Conservation (phyloP, 2,113 vertebrate genomes). For the Eleginops maclovinus region DNA sequence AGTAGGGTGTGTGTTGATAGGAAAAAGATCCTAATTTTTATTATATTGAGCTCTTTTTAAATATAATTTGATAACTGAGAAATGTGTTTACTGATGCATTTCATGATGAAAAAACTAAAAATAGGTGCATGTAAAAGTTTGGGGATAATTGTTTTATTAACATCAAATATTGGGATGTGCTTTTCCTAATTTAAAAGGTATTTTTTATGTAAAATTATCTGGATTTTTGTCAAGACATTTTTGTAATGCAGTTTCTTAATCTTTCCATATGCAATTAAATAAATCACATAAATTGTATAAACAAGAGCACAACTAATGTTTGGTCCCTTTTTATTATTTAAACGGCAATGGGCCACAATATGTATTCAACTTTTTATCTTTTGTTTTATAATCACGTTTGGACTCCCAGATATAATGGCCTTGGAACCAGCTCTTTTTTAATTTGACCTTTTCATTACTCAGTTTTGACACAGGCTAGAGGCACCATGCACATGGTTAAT, state of each 20-base stretch:
- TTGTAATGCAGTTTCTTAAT: conserved; percentile 7
- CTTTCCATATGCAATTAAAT: not conserved
- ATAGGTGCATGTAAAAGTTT: no score
- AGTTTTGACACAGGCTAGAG: not conserved
- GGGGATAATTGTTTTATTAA: no score
- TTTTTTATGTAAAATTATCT: not conserved
- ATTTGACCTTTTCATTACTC: conserved; percentile 26
- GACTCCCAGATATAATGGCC: no score
- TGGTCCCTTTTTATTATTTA: no score
- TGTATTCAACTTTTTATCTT: not conserved
- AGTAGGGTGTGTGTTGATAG: not conserved
- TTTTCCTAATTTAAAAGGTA: not conserved
- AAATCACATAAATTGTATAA: not conserved
- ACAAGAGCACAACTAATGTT: not conserved
- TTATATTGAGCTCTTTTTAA: not conserved
- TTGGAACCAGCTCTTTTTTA: not conserved
- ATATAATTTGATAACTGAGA: not conserved
- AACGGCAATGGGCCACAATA: not conserved
- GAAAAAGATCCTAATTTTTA: not conserved
- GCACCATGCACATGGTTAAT: not conserved
- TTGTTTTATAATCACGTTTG: not conserved
- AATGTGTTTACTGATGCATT: not conserved
- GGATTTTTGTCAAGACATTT: not conserved
- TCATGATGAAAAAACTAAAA: no score
- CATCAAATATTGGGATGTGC: not conserved